Conservation (phyloP, 2,797 vertebrate genomes). For the Molossus alvarezi region DNA sequence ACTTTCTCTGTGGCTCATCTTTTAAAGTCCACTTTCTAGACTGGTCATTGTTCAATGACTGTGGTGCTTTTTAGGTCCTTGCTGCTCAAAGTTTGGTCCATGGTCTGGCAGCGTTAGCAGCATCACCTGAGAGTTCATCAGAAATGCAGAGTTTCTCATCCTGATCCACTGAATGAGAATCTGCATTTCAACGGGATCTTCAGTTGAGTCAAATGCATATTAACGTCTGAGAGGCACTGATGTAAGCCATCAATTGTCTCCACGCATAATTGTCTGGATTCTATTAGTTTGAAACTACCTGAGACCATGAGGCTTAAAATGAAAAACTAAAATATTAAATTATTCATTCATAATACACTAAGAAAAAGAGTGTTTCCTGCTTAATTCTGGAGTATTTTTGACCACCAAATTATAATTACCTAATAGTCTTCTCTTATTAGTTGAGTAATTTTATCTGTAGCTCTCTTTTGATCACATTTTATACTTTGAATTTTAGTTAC, state of each 20-base stretch:
- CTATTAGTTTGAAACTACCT: slow-evolving; percentile 4
- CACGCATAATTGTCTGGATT: not conserved
- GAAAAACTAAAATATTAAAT: slow-evolving; percentile 1
- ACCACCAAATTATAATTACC: not conserved
- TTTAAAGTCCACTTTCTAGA: not conserved
- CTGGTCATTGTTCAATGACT: not conserved
- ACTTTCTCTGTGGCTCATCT: not conserved
- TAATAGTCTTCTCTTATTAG: not conserved
- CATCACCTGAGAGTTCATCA: not conserved
- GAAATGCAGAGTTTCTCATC: not conserved
- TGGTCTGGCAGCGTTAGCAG: not conserved
- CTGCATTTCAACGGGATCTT: not conserved
- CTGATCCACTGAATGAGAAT: not conserved
- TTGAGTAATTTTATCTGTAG: not conserved
- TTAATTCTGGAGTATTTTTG: slow-evolving; percentile 21
- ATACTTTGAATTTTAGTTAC: slow-evolving; percentile 4
- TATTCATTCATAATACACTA: not conserved
- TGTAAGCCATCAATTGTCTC: not conserved
- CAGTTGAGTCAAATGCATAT: not conserved
- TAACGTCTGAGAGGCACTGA: not conserved
- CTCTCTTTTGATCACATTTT: not conserved
- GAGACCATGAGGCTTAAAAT: not conserved
- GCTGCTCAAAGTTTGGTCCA: not conserved
- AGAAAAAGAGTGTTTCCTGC: not conserved
- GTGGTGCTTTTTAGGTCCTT: not conserved